Base-by-base conservation (phyloP, 2,113 vertebrate species). In the Eulacestoma nigropectus region DNA sequence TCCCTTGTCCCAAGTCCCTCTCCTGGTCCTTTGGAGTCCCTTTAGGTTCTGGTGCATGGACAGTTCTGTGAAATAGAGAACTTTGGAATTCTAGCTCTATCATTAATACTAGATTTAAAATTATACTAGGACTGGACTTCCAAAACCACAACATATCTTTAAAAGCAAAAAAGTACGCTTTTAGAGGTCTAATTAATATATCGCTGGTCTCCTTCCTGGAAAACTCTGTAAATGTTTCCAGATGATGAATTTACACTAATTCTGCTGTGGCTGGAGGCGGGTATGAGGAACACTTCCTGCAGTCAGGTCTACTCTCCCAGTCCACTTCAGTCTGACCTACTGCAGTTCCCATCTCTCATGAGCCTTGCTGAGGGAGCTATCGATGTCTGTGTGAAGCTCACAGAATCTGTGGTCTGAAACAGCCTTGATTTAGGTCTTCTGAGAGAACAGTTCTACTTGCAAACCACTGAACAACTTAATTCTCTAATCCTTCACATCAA, bases 1-100 rank as follows among this genome's bases (percentile, higher is more conserved):
- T 1, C 15, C 59, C n/a, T 23, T 75, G 39, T 25, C n/a, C 26
- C 1, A 11, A 65, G 26, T 3, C 17, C 47, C n/a, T 79, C 56
- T 35, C 1, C 56, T 21, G 65, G 16, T 63, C 65, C 42, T 49
- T 6, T 88, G 35, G 30, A 72, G 57, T 14, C 49, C 32, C 35
- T 56, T 4, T 1, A 17, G 49, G 11, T 1, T 0, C 74, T 85
- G 62, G 6, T 47, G 30, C 52, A 27, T 3, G n/a, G 32, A n/a
- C 49, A 85, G 16, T 18, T 65, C 67, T 55, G 59, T 29, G 70
- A 76, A 62, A 87, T 3, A 41, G 11, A 55, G 55, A 86, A 46
- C 33, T 50, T 22, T 16, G 77, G 59, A 67, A 14, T 27, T 73
- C 64, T 20, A 35, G 9, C 39, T 50, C 18, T 47, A 21, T 50